These are phyloP conservation scores for Actinopyga echinites DNA, from an alignment of 53 echinoderm and acorn worm genomes.

Conservation along the genomic window DNA sequence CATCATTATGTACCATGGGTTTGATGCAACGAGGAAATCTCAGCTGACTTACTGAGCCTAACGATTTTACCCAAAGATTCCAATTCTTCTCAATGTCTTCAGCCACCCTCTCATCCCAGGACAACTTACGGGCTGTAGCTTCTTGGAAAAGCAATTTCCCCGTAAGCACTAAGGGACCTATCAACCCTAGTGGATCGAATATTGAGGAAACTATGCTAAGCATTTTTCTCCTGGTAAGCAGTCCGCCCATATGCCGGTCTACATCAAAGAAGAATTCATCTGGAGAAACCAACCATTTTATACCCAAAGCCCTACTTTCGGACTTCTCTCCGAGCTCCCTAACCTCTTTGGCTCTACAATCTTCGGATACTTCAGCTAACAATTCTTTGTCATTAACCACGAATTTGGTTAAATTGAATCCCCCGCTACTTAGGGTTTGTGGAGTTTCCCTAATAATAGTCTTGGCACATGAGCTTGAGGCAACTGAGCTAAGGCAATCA, in stretches of 20 bases:
- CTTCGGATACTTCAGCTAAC: not conserved
- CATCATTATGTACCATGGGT: slow-evolving; percentile 27
- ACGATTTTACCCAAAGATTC: slow-evolving; percentile 36
- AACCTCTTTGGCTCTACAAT: slow-evolving; percentile 1
- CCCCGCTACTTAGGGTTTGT: not conserved
- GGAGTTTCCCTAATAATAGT: slow-evolving; percentile 7
- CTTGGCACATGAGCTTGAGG: not conserved
- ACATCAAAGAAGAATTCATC: slow-evolving; percentile 12
- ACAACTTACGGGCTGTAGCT: slow-evolving; percentile 14
- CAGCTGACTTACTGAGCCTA: slow-evolving; percentile 28
- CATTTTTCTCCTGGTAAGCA: slow-evolving; percentile 16
- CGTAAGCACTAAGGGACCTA: slow-evolving; percentile 7
- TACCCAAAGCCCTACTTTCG: slow-evolving; percentile 27
- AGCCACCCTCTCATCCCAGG: slow-evolving; percentile 51
- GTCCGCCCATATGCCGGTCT: not conserved
- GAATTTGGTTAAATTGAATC: slow-evolving; percentile 23
- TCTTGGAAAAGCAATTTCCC: slow-evolving; percentile 45
- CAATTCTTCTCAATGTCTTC: slow-evolving; percentile 26
- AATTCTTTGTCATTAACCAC: slow-evolving; percentile 4
- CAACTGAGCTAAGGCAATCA: slow-evolving; percentile 9
- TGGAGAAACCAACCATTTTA: slow-evolving; percentile 12
- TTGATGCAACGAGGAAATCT: slow-evolving; percentile 48
- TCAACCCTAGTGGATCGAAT: slow-evolving; percentile 54
- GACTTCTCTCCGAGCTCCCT: not conserved
- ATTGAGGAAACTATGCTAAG: slow-evolving; percentile 49